phyloP scores from a whole-genome alignment of 2,797 vertebrate genomes.

The Channallabes apus region DNA sequence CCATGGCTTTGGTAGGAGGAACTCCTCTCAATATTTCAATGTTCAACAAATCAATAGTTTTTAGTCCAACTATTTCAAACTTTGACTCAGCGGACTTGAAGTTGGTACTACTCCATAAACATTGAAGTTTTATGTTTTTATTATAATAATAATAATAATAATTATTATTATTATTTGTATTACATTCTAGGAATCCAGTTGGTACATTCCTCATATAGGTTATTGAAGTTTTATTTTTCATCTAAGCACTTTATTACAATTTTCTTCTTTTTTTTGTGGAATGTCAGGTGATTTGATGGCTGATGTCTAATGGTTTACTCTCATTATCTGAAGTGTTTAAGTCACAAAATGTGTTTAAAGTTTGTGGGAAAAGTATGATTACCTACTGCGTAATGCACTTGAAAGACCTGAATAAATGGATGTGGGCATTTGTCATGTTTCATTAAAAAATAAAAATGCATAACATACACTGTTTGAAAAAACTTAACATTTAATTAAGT shows the following conservation, averaged over 20 bases:
- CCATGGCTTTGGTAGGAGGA: constrained; percentile 4
- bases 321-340: constrained; percentile 45
- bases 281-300: constrained; percentile 37
- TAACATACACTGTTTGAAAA: neutral
- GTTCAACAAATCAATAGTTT: neutral
- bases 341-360: constrained; percentile 47
- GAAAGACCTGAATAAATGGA: constrained; percentile 60
- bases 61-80: constrained; percentile 33
- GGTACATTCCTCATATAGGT: constrained; percentile 19
- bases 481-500: constrained; percentile 49
- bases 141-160: neutral
- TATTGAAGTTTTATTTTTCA: constrained; percentile 37
- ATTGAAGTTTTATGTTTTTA: constrained; percentile 2
- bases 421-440: constrained; percentile 38
- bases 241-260: constrained; percentile 62
- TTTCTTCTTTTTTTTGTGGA: constrained; percentile 39
- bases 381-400: constrained; percentile 49
- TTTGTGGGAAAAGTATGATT: constrained; percentile 41
- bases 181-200: constrained; percentile 9
- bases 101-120: neutral
- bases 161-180: neutral
- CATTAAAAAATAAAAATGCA: neutral
- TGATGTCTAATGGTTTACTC: constrained; percentile 18
- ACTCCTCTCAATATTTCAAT: neutral
- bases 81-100: constrained; percentile 13